These are phyloP conservation scores for Thecophora atra DNA, from an alignment of 2,888 invertebrate genomes.

Conservation along the genomic window DNA sequence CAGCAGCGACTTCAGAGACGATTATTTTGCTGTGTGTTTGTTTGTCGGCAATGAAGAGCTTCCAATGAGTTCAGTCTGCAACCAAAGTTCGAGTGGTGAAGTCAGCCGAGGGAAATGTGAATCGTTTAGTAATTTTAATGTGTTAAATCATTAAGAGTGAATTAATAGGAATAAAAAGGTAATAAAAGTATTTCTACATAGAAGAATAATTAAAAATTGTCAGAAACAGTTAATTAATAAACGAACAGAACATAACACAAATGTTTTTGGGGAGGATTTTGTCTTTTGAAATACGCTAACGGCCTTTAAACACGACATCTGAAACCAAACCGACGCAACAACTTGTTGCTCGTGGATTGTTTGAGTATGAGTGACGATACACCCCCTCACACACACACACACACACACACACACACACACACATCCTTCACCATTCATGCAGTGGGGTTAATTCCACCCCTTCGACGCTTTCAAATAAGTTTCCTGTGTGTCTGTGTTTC, in stretches of 20 bases:
- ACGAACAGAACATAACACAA: no score
- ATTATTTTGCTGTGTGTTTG: background rate
- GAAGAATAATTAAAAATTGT: no score
- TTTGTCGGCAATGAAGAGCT: background rate
- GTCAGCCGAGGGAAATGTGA: constrained; percentile 17
- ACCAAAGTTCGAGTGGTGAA: constrained; percentile 44
- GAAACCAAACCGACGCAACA: background rate
- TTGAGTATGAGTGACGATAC: background rate
- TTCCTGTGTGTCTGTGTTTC: constrained; percentile 9
- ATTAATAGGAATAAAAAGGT: background rate
- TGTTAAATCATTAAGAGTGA: background rate
- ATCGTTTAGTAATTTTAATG: background rate
- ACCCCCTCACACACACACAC: background rate
- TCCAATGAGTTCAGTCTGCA: constrained; percentile 42
- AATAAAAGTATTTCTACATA: no score
- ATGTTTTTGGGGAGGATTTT: no score
- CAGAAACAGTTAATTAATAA: no score
- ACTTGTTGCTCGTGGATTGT: constrained; percentile 36
- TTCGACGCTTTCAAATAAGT: background rate
- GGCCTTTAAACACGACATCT: no score
- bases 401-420: constrained; percentile 14
- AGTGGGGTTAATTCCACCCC: background rate
- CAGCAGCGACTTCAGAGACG: no score
- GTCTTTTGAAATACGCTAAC: no score
- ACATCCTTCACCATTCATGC: background rate